Percentiles rank a stretch among this genome's conserved stretches.
Evolutionary conservation across 2,113 vertebrate genomes (phyloP).

Genomic region (Ellobius talpinus): DNA sequence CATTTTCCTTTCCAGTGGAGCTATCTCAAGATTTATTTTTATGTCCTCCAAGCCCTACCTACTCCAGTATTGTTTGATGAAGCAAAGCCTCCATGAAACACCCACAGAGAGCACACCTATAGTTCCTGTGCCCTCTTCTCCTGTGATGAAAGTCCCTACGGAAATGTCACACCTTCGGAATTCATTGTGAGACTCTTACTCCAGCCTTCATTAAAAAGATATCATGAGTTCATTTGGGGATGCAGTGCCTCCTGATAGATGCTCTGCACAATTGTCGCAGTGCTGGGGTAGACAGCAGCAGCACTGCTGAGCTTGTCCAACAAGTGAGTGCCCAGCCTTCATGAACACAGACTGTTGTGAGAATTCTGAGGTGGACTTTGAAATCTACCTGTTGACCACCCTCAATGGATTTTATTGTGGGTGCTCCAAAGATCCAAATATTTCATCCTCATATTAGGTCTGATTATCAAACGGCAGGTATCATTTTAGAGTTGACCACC

Average conservation of each 20-base stretch:
- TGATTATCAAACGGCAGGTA: neutral
- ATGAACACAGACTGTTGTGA: neutral
- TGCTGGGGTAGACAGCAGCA: fast-evolving
- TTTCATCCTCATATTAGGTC: neutral
- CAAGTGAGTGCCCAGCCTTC: neutral
- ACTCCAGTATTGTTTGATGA: neutral
- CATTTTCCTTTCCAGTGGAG: neutral
- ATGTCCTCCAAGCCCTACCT: neutral
- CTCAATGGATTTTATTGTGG: neutral
- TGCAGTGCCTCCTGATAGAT: neutral
- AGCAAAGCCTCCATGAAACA: neutral
- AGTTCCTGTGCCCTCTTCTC: neutral
- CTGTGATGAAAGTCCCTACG: neutral
- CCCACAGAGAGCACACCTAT: neutral
- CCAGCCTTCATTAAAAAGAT: neutral
- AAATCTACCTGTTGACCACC: neutral
- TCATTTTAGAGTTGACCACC: neutral
- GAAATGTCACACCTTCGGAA: slow-evolving; percentile 35
- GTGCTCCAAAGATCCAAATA: too few species aligned
- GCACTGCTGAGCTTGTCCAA: fast-evolving
- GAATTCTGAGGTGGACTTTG: neutral
- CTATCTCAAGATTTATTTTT: neutral
- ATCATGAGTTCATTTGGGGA: neutral
- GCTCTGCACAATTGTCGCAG: neutral
- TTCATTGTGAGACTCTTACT: neutral